Evolutionary conservation across 2,797 vertebrate genomes (phyloP).

Genomic region (Anableps anableps): DNA sequence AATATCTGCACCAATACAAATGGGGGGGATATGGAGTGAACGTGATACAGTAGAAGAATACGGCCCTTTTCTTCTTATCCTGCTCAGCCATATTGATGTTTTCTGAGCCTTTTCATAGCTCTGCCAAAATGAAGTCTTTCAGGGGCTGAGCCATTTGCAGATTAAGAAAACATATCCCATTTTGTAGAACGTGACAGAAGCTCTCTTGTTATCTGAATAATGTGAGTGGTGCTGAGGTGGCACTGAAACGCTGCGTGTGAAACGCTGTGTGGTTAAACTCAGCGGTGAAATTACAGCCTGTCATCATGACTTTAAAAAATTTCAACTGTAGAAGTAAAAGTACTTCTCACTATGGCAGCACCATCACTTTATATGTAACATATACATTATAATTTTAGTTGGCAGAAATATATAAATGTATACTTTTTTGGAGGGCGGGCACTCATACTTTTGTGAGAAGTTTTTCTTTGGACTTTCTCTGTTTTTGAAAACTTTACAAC

Average conservation of each 20-base stretch:
- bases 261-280: conserved; percentile 66
- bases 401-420: neutral
- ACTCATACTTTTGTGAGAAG: neutral
- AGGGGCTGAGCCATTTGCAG: conserved; percentile 71
- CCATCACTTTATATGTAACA: conserved; percentile 14
- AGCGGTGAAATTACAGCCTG: conserved; percentile 56
- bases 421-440: neutral
- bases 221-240: conserved; percentile 71
- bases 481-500: neutral
- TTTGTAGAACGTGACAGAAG: conserved; percentile 70
- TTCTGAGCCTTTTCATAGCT: conserved; percentile 78
- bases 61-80: conserved; percentile 80
- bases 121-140: conserved; percentile 80
- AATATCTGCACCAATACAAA: conserved; percentile 82
- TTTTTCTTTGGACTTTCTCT: neutral
- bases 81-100: conserved; percentile 80
- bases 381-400: conserved; percentile 13
- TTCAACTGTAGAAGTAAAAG: conserved; percentile 29
- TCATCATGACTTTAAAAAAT: conserved; percentile 39
- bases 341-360: conserved; percentile 23
- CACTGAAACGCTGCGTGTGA: conserved; percentile 60
- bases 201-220: conserved; percentile 78
- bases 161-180: conserved; percentile 80
- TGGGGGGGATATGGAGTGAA: conserved; percentile 66
- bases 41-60: conserved; percentile 72